Percentiles rank a stretch among this genome's conserved stretches.
These are phyloP conservation scores for Macrophya alboannulata DNA, from an alignment of 2,888 invertebrate species.

Conservation along the genomic window DNA sequence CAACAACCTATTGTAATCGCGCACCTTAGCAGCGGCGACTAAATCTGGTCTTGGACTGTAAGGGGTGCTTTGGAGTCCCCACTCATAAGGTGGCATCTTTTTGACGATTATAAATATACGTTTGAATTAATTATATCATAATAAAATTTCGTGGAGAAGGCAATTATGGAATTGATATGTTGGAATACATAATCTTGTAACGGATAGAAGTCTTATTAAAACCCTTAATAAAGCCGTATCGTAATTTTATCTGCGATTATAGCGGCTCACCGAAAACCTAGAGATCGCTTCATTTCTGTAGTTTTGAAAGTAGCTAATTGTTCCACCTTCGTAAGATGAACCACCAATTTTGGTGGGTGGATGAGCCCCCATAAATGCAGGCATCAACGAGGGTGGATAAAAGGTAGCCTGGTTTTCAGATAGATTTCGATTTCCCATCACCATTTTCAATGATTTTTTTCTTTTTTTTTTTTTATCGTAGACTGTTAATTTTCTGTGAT, in stretches of 20 bases:
- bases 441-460: slow-evolving; percentile 55
- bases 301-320: slow-evolving; percentile 77
- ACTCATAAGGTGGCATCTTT: slow-evolving; percentile 79
- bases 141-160: background rate
- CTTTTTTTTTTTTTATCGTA: background rate
- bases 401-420: slow-evolving; percentile 75
- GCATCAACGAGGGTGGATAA: slow-evolving; percentile 76
- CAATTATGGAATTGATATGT: no score
- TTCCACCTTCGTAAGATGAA: slow-evolving; percentile 70
- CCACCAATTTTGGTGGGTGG: slow-evolving; percentile 75
- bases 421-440: slow-evolving; percentile 70
- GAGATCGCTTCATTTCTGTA: slow-evolving; percentile 79
- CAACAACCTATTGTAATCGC: slow-evolving; percentile 73
- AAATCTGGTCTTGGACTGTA: slow-evolving; percentile 78
- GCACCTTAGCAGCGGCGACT: slow-evolving; percentile 72
- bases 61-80: slow-evolving; percentile 76
- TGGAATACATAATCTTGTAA: background rate
- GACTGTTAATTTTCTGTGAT: background rate
- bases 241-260: background rate
- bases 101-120: slow-evolving; percentile 57
- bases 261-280: slow-evolving; percentile 75
- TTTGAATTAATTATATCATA: background rate
- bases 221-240: background rate
- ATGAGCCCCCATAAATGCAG: slow-evolving; percentile 77
- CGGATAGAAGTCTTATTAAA: background rate